Conservation (phyloP, 1,140 invertebrate genomes). For the Cotesia vestalis region DNA sequence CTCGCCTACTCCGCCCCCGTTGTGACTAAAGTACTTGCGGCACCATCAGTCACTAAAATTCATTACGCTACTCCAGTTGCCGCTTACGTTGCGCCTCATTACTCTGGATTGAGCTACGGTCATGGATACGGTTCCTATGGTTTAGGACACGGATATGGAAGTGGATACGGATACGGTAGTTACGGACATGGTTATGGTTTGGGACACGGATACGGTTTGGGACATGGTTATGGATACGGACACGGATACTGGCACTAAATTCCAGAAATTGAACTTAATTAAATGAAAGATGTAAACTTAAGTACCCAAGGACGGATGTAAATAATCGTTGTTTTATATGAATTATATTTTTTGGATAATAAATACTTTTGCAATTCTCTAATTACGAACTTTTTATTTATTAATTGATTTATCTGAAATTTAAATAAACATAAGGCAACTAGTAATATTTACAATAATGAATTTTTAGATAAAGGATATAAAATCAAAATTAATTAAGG, state of each 20-base stretch:
- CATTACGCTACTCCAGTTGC: conserved; percentile 31
- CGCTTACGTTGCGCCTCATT: conserved; percentile 21
- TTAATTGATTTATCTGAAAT: no score
- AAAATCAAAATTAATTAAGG: no score
- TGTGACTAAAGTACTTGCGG: conserved; percentile 47
- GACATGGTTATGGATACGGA: conserved; percentile 45
- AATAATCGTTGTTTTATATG: conserved; percentile 12
- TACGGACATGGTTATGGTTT: conserved; percentile 37
- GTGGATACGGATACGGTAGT: conserved; percentile 34
- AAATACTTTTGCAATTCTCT: conserved; percentile 30
- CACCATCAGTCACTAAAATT: conserved; percentile 45
- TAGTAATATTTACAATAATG: no score
- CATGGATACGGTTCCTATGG: conserved; percentile 33
- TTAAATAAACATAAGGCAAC: no score
- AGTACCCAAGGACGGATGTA: conserved; percentile 34
- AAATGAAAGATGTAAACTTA: background rate
- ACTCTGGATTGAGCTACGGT: conserved; percentile 14
- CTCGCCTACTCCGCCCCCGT: conserved; percentile 46
- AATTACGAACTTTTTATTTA: no score
- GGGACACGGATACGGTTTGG: conserved; percentile 37
- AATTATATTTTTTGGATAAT: background rate
- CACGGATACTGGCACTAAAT: conserved; percentile 33
- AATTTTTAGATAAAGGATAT: no score
- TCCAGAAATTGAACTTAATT: background rate
- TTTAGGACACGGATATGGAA: conserved; percentile 31